Base-by-base conservation (phyloP, 2,113 vertebrate species). In the Macroglossus sobrinus region DNA sequence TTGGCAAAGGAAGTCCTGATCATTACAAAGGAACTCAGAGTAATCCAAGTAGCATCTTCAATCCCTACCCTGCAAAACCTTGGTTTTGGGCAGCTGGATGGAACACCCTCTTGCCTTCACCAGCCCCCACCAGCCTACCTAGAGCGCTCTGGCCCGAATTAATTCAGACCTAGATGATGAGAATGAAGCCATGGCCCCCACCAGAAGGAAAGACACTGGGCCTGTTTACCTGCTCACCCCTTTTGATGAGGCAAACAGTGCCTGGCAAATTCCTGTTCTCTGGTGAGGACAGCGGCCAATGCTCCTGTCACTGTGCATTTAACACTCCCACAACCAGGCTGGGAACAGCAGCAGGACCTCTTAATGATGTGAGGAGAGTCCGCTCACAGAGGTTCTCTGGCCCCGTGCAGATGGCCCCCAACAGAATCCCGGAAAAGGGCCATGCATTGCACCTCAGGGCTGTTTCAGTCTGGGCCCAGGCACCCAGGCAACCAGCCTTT, bases 401-500 rank as follows among this genome's bases (percentile, higher is more conserved):
- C 79, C 80, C 24, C 13, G 2, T 45, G 14, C 45, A 68, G 43
- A 43, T 10, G 11, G 5, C 19, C 28, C 40, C 61, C 59, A 11
- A 10, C 50, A 66, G 68, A 64, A 64, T 1, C 38, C 50, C 3
- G 0, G 40, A 9, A 9, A 26, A 40, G 3, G 11, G 12, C 59
- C 43, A 1, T 26, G 28, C 79, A 4, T 69, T 57, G 11, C 0
- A 0, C 57, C n/a, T 30, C 3, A 0, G 18, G 63, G 69, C 61
- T 16, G 14, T 47, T 66, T n/a, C 64, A 78, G 82, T 21, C 64
- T 28, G 59, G 38, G 7, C 5, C 38, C 30, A 0, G 6, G 30
- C 6, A 6, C 78, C 45, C 45, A 9, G 1, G 1, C 9, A 15
- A 8, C 11, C 2, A 0, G 26, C 26, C 47, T 59, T 1, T 55